phyloP scores from a whole-genome alignment of 2,797 vertebrate genomes.

The Mustela erminea region DNA sequence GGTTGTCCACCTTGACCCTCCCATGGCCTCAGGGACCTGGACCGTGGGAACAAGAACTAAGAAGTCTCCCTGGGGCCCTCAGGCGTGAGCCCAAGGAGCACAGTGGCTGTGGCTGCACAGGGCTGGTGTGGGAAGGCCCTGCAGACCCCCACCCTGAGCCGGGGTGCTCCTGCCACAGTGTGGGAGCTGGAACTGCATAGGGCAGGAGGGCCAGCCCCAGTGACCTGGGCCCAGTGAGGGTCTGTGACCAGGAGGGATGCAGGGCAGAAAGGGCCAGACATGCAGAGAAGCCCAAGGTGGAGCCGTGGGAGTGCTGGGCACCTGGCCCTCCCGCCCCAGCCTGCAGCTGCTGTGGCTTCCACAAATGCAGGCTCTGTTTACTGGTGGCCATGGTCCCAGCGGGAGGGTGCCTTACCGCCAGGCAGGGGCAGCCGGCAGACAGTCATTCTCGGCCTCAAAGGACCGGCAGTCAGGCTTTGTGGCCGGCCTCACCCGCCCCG shows the following conservation, averaged over 20 bases:
- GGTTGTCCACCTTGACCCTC: no score
- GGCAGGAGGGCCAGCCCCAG: neutral
- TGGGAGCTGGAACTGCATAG: neutral
- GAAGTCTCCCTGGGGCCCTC: neutral
- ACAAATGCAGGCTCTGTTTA: slow-evolving; percentile 72
- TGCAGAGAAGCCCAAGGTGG: neutral
- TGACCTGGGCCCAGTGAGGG: neutral
- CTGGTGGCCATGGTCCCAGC: slow-evolving; percentile 66
- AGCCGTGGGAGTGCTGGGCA: neutral
- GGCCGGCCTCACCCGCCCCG: slow-evolving; percentile 52
- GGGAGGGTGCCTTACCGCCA: slow-evolving; percentile 77
- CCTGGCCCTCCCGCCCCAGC: neutral
- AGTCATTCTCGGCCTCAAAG: slow-evolving; percentile 57
- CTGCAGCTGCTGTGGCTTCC: slow-evolving; percentile 49
- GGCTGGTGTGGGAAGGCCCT: neutral
- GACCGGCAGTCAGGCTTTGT: slow-evolving; percentile 72
- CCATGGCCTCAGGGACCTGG: neutral
- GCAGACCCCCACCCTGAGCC: neutral
- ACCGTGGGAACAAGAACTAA: neutral
- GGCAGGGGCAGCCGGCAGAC: slow-evolving; percentile 56
- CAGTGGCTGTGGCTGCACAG: neutral
- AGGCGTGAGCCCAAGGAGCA: neutral
- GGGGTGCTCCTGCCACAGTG: neutral
- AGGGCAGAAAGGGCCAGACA: neutral
- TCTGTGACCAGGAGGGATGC: neutral